Percentiles rank a stretch among this genome's conserved stretches.
Evolutionary conservation across 37 sponge, comb jelly and placozoan genomes (phyloP).

Genomic region (Beroe forskalii): DNA sequence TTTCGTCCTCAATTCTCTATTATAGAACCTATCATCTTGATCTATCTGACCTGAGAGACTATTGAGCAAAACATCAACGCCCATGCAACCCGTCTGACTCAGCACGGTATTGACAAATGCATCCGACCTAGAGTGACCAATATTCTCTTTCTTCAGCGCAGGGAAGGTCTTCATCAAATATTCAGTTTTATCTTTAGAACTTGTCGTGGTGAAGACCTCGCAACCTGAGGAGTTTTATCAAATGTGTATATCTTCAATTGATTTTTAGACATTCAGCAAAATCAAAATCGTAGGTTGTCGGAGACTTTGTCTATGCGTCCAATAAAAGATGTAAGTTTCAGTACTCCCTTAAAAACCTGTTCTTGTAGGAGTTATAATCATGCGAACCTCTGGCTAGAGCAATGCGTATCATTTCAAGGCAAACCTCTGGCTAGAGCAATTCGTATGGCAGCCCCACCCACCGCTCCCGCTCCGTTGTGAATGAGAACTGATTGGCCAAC

Average conservation of each 20-base stretch:
- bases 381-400: no score
- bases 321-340: no score
- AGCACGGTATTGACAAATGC: conserved; percentile 13
- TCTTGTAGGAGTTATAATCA: no score
- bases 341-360: no score
- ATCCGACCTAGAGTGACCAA: conserved; percentile 5
- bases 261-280: no score
- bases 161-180: not conserved
- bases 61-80: not conserved
- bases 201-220: not conserved
- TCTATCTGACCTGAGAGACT: conserved; percentile 28
- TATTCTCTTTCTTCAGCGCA: conserved; percentile 18
- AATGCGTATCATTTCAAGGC: no score
- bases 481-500: not conserved
- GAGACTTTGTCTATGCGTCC: no score
- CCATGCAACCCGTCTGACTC: not conserved
- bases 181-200: not conserved
- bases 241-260: no score
- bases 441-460: not conserved
- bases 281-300: no score
- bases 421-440: conserved; percentile 9
- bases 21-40: no score
- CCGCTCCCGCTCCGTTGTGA: conserved; percentile 22
- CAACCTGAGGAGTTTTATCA: not conserved
- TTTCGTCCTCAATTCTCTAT: no score